Evolutionary conservation across 2,888 invertebrate species (phyloP), one percentile per base, ranked within the genome.

Genomic region (Argyresthia albistria): DNA sequence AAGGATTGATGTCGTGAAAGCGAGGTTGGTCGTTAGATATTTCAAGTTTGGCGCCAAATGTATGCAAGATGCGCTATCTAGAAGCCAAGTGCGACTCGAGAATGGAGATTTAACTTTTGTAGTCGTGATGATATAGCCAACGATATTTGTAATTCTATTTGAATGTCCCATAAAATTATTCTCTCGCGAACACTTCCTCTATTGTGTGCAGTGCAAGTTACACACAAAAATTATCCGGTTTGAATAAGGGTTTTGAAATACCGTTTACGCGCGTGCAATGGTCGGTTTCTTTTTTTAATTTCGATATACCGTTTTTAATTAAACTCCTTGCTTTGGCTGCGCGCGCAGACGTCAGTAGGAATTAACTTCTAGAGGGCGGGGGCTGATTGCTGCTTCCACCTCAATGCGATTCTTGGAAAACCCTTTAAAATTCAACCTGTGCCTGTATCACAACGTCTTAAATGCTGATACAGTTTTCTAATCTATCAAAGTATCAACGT

Each of bases 231-330:
- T 45, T 15, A 45, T 25, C 15, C n/a, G 43, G 10, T 43, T 43
- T 61, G 60, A 61, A 64, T 39, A n/a, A 59, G 57, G 60, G 60
- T 67, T 65, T 64, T 62, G 66, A 68, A 69, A 66, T 65, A 66
- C 66, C 63, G 61, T 61, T 54, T 53, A 56, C 45, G 45, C 12
- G 15, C 45, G 45, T 14, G 37, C 37, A 48, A 48, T 14, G 2
- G 25, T 37, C 37, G 48, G 15, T 15, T 45, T 45, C 45, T 45
- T 45, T 65, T 63, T 63, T 59, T 59, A 62, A 65, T 72, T 73
- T 70, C 66, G 70, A 25, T 66, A 71, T 78, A 77, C 76, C 74
- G 79, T 79, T 80, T 79, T 80, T 80, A 80, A 80, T 80, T 80
- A 80, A 77, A 67, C 64, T 59, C 60, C 35, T 16, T 42, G 50